phyloP scores from a whole-genome alignment of 2,113 vertebrate genomes.

The Laterallus jamaicensis region DNA sequence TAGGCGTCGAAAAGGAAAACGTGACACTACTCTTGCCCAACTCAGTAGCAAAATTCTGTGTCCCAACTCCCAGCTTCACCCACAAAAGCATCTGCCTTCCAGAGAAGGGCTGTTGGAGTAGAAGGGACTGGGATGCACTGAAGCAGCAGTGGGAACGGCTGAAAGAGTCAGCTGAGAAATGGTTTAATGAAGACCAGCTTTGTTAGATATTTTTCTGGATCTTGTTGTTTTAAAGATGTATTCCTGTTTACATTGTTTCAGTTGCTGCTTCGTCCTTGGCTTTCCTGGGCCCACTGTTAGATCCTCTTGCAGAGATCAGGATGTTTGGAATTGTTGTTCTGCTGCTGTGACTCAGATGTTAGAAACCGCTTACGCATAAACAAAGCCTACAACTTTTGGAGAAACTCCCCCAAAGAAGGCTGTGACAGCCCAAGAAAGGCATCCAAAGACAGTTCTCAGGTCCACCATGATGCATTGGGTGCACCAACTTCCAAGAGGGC shows the following conservation, averaged over 20 bases:
- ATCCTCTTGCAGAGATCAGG: not conserved
- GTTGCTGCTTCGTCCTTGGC: slow-evolving; percentile 43
- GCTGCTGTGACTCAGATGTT: slow-evolving; percentile 28
- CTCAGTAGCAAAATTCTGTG: not conserved
- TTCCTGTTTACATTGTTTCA: slow-evolving; percentile 47
- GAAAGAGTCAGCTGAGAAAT: slow-evolving; percentile 13
- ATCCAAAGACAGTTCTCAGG: not conserved
- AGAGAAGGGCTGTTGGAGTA: not conserved
- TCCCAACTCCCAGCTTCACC: not conserved
- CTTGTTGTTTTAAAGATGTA: slow-evolving; percentile 42
- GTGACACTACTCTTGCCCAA: not conserved
- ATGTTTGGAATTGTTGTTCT: slow-evolving; percentile 63
- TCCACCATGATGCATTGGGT: accelerated
- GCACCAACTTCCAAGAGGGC: not conserved
- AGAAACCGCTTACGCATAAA: slow-evolving; percentile 8
- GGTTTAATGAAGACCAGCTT: slow-evolving; percentile 47
- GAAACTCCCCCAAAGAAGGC: not conserved
- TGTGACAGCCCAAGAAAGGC: not conserved
- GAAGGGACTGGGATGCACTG: not conserved
- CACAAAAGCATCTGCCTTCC: slow-evolving; percentile 12
- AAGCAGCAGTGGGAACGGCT: not conserved
- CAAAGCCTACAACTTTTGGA: not conserved
- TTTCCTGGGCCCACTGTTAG: slow-evolving; percentile 20
- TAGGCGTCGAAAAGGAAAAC: not conserved
- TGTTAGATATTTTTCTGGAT: not conserved